phyloP scores from a whole-genome alignment of 35 echinoderm and acorn worm species.

The Lytechinus variegatus region DNA sequence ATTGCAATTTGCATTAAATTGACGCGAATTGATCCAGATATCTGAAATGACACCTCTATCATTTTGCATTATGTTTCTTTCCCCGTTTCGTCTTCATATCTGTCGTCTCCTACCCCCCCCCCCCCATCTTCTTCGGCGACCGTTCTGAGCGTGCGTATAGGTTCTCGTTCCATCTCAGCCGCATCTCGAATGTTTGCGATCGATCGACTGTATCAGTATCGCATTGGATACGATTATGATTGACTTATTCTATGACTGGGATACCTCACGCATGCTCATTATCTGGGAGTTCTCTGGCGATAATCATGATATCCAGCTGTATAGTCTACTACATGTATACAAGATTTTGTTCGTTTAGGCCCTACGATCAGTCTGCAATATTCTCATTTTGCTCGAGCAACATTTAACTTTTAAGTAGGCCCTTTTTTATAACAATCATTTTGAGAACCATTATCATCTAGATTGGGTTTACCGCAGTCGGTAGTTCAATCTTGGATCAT shows the following conservation, averaged over 20 bases:
- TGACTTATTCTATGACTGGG: neutral
- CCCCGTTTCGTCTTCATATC: neutral
- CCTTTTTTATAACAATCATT: too few species aligned
- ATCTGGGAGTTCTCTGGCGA: neutral
- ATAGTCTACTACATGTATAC: too few species aligned
- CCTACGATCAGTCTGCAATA: too few species aligned
- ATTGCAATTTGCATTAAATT: conserved; percentile 45
- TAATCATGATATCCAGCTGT: too few species aligned
- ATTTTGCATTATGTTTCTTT: neutral
- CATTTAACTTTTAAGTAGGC: too few species aligned
- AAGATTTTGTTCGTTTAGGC: too few species aligned
- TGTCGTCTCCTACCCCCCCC: neutral
- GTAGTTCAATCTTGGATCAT: too few species aligned
- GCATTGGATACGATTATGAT: neutral
- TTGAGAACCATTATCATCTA: too few species aligned
- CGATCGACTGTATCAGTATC: neutral
- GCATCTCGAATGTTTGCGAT: neutral
- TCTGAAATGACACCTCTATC: conserved; percentile 24
- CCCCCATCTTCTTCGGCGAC: neutral
- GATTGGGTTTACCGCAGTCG: too few species aligned
- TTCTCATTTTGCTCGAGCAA: too few species aligned
- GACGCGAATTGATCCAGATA: conserved; percentile 39
- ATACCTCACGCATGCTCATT: neutral
- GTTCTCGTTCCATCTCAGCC: neutral
- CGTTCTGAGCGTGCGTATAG: neutral